phyloP scores from a whole-genome alignment of 2,113 vertebrate species.

The Vombatus ursinus region DNA sequence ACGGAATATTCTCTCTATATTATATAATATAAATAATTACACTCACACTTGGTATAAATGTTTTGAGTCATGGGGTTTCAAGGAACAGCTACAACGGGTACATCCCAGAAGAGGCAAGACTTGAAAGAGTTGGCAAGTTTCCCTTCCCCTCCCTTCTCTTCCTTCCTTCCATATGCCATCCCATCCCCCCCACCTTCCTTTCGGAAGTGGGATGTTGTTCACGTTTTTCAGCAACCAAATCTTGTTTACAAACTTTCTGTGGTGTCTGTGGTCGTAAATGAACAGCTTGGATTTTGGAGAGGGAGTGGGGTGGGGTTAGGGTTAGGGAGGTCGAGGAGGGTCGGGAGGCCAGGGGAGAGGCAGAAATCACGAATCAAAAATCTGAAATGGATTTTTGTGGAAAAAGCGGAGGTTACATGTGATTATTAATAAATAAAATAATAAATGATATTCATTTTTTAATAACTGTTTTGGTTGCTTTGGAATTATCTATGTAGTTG shows the following conservation, averaged over 20 bases:
- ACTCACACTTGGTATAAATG: constrained; percentile 58
- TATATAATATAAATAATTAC: constrained; percentile 69
- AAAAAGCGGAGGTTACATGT: constrained; percentile 74
- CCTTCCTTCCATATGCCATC: not conserved
- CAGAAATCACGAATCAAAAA: constrained; percentile 35
- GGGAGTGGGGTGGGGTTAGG: constrained; percentile 54
- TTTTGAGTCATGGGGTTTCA: constrained; percentile 68
- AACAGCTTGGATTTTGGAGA: constrained; percentile 50
- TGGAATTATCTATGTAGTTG: constrained; percentile 63
- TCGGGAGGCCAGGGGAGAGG: not conserved
- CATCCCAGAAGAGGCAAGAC: constrained; percentile 59
- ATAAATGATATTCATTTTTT: constrained; percentile 86
- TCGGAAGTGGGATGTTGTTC: constrained; percentile 63
- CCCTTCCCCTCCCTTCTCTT: not conserved
- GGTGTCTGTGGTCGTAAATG: constrained; percentile 73
- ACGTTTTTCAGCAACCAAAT: constrained; percentile 66
- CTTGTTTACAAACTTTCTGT: constrained; percentile 75
- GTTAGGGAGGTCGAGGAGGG: constrained; percentile 55
- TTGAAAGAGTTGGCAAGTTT: constrained; percentile 49
- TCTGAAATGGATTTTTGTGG: constrained; percentile 80
- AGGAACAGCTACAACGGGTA: constrained; percentile 46
- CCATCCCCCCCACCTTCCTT: constrained; percentile 16
- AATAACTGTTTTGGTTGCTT: constrained; percentile 82
- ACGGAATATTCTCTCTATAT: constrained; percentile 65
- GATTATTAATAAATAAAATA: constrained; percentile 82